Conservation (phyloP, 30 jellyfish, hydroid and myxozoan species). For the Rhopilema esculentum region DNA sequence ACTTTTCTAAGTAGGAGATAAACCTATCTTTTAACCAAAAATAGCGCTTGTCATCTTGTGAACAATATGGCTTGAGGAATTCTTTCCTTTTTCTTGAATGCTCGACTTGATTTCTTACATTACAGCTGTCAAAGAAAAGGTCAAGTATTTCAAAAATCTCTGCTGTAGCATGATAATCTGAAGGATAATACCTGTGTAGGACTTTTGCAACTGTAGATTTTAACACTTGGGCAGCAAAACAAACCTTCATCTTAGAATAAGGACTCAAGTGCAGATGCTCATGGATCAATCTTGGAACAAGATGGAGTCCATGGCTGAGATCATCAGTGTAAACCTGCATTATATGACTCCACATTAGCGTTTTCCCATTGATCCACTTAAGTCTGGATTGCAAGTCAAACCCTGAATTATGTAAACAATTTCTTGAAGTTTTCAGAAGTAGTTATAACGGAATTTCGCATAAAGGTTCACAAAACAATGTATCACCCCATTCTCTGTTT, state of each 20-base stretch:
- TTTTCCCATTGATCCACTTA: slow-evolving; percentile 59
- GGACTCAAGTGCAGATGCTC: too few species aligned
- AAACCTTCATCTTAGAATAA: too few species aligned
- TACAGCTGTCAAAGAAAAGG: slow-evolving; percentile 40
- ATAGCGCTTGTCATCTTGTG: slow-evolving; percentile 61
- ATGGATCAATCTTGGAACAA: slow-evolving; percentile 49
- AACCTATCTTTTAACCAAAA: slow-evolving; percentile 53
- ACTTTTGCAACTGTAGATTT: too few species aligned
- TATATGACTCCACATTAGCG: slow-evolving; percentile 60
- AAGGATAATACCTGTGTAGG: slow-evolving; percentile 29
- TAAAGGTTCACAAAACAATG: too few species aligned
- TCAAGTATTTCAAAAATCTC: slow-evolving; percentile 39
- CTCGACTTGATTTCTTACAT: slow-evolving; percentile 49
- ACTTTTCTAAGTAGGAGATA: slow-evolving; percentile 33
- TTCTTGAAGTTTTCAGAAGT: too few species aligned
- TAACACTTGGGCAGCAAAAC: too few species aligned
- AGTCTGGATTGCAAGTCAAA: too few species aligned
- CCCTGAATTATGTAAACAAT: too few species aligned
- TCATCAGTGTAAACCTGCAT: slow-evolving; percentile 36
- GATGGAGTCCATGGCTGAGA: slow-evolving; percentile 36
- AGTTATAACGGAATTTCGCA: too few species aligned
- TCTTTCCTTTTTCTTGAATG: slow-evolving; percentile 31
- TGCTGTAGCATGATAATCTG: slow-evolving; percentile 53
- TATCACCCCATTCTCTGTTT: too few species aligned
- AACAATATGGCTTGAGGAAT: slow-evolving; percentile 41